Conservation (phyloP, 1,140 invertebrate species). For the Aphelenchoides besseyi region DNA sequence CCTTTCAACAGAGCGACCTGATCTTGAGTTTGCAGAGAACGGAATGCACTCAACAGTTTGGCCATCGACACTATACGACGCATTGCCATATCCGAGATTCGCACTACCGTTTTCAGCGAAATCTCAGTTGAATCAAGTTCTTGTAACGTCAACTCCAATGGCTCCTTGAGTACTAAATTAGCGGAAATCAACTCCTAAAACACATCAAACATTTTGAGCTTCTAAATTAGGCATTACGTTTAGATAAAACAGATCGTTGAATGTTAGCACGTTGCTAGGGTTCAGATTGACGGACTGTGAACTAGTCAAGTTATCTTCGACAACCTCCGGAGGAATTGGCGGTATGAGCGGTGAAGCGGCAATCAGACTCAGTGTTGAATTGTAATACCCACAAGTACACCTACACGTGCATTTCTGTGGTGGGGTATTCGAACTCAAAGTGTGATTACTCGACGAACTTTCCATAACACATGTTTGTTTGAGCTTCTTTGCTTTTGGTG, state of each 20-base stretch:
- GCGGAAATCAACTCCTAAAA: conserved; percentile 26
- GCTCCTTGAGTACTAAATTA: conserved; percentile 30
- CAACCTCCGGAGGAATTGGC: background rate
- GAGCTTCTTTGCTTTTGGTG: background rate
- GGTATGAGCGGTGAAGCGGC: conserved; percentile 5
- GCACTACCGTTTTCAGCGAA: conserved; percentile 22
- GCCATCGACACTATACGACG: conserved; percentile 30
- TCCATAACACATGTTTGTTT: too few relatives aligned
- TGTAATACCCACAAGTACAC: conserved; percentile 27
- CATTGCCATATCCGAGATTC: conserved; percentile 32
- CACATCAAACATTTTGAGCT: conserved; percentile 6
- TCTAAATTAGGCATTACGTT: too few relatives aligned
- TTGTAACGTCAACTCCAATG: conserved; percentile 27
- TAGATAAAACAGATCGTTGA: background rate
- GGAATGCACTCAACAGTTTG: conserved; percentile 20
- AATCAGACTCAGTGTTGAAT: background rate
- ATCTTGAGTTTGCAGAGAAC: conserved; percentile 16
- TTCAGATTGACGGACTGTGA: background rate
- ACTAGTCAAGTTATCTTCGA: background rate
- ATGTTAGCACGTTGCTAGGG: background rate
- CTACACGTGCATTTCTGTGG: conserved; percentile 15
- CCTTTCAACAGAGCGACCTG: conserved; percentile 35
- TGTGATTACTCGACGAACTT: too few relatives aligned
- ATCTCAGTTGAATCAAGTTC: conserved; percentile 22
- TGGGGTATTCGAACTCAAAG: background rate